Evolutionary conservation across 2,888 invertebrate species (phyloP).

Genomic region (Eudasyphora cyanicolor): DNA sequence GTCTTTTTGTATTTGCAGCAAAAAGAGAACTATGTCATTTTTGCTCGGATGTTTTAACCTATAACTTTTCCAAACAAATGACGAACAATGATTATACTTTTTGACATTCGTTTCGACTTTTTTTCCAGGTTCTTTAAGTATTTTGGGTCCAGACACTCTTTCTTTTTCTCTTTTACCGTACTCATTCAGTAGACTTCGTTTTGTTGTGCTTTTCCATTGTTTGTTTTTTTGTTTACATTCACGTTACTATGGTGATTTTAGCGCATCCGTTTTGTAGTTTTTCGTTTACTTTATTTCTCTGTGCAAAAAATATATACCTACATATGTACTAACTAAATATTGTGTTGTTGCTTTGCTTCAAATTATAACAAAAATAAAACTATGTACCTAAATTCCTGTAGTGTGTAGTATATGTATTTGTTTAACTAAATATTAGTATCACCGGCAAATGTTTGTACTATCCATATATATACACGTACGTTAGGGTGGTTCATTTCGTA

Average conservation of each 20-base stretch:
- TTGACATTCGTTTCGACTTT: neutral
- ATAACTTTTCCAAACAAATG: neutral
- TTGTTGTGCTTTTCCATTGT: neutral
- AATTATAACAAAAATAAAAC: neutral
- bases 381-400: slow-evolving; percentile 39
- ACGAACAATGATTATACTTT: neutral
- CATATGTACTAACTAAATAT: slow-evolving; percentile 27
- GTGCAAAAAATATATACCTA: slow-evolving; percentile 33
- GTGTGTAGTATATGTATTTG: slow-evolving; percentile 29
- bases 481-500: too few species aligned
- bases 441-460: too few species aligned
- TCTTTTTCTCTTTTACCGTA: neutral
- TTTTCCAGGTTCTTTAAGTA: neutral
- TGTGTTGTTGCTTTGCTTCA: slow-evolving; percentile 5
- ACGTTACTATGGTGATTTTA: slow-evolving; percentile 57
- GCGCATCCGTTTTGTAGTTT: slow-evolving; percentile 38
- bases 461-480: neutral
- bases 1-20: too few species aligned
- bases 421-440: slow-evolving; percentile 1
- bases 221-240: slow-evolving; percentile 61
- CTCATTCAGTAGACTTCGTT: neutral
- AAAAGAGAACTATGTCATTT: too few species aligned
- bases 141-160: neutral
- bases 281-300: slow-evolving; percentile 1
- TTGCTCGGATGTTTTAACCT: too few species aligned